Percentiles rank a stretch among this genome's conserved stretches.
These are phyloP conservation scores for Drosophila pseudotalamancana DNA, from an alignment of 2,888 invertebrate genomes.

Conservation along the genomic window DNA sequence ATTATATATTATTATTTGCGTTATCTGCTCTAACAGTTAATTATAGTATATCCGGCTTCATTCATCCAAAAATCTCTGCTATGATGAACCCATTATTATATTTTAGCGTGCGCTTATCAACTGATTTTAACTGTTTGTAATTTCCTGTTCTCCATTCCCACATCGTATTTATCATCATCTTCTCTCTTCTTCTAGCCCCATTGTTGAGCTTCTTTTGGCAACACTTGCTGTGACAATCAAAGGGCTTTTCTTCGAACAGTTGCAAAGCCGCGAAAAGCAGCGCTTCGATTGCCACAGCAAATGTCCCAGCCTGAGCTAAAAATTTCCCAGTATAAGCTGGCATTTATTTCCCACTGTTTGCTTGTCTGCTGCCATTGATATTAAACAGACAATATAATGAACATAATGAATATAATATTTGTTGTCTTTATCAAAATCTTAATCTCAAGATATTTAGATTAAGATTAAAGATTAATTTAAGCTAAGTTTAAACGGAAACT, in stretches of 20 bases:
- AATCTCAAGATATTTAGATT: too few relatives aligned
- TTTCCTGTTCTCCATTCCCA: slow-evolving; percentile 4
- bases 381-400: too few relatives aligned
- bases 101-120: not conserved
- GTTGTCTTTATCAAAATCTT: too few relatives aligned
- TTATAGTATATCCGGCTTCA: too few relatives aligned
- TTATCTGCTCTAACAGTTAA: too few relatives aligned
- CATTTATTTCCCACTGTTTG: slow-evolving; percentile 33
- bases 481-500: too few relatives aligned
- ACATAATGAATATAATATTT: too few relatives aligned
- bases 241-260: slow-evolving; percentile 13
- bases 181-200: not conserved
- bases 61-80: too few relatives aligned
- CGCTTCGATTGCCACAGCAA: slow-evolving; percentile 6
- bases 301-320: slow-evolving; percentile 10
- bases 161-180: not conserved
- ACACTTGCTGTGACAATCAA: slow-evolving; percentile 28
- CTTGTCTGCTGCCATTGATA: too few relatives aligned
- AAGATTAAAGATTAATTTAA: too few relatives aligned
- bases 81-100: too few relatives aligned
- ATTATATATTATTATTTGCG: too few relatives aligned
- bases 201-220: slow-evolving; percentile 5
- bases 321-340: slow-evolving; percentile 27
- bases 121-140: slow-evolving; percentile 2
- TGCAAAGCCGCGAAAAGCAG: slow-evolving; percentile 6